A percentile compares a stretch with the other conserved stretches of the same genome.
These are phyloP conservation scores for Pararge aegeria DNA, from an alignment of 1,140 invertebrate species.

Conservation along the genomic window DNA sequence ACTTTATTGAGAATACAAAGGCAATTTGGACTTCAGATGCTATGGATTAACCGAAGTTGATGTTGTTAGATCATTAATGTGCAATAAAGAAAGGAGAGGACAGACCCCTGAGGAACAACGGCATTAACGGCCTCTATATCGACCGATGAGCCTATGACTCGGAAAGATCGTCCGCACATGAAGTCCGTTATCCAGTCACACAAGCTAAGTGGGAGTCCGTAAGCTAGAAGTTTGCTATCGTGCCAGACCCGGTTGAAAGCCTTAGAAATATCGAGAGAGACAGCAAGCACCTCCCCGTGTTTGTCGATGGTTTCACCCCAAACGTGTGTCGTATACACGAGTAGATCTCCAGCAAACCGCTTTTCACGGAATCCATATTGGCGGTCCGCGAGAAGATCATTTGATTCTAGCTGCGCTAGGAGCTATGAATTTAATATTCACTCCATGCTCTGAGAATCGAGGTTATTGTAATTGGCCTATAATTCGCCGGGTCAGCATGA, in stretches of 20 bases:
- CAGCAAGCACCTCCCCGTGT: background rate
- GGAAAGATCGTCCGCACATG: too few relatives aligned
- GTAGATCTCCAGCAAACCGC: conserved; percentile 30
- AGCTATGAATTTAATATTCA: conserved; percentile 25
- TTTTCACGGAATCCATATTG: conserved; percentile 34
- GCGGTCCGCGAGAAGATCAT: conserved; percentile 14
- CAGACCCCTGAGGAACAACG: background rate
- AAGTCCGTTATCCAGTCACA: too few relatives aligned
- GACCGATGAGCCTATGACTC: background rate
- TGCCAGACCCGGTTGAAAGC: conserved; percentile 17
- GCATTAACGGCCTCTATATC: too few relatives aligned
- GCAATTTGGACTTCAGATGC: too few relatives aligned
- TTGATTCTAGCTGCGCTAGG: conserved; percentile 20
- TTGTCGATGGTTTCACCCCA: conserved; percentile 11
- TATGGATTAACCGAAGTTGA: too few relatives aligned
- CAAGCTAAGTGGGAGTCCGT: too few relatives aligned
- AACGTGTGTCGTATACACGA: conserved; percentile 19
- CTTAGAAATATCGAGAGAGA: conserved; percentile 7
- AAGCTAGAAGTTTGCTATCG: too few relatives aligned
- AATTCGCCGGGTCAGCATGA: conserved; percentile 17
- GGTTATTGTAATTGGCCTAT: conserved; percentile 30
- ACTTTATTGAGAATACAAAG: too few relatives aligned
- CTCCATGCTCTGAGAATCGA: conserved; percentile 29
- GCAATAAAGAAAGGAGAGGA: too few relatives aligned
- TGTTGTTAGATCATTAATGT: too few relatives aligned